Evolutionary conservation across 30 jellyfish, hydroid and myxozoan species (phyloP).

Genomic region (Catostylus mosaicus): DNA sequence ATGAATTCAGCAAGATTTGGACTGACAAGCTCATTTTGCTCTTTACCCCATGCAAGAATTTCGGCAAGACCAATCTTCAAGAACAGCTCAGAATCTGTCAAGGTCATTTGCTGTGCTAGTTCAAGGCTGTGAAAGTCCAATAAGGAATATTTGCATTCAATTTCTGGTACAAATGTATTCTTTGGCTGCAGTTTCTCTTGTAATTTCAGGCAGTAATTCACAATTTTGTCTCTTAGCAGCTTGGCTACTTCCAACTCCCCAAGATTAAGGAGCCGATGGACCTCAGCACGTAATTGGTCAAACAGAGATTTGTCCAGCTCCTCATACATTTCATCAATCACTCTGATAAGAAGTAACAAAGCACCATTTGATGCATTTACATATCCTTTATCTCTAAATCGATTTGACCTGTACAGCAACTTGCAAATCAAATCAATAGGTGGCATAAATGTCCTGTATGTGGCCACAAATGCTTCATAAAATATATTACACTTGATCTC

Average conservation of each 20-base stretch:
- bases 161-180: conserved; percentile 42
- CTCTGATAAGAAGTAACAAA: conserved; percentile 73
- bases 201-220: conserved; percentile 83
- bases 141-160: conserved; percentile 45
- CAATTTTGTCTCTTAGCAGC: conserved; percentile 87
- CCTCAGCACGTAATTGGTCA: conserved; percentile 95
- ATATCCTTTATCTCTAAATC: conserved; percentile 88
- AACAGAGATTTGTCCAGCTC: conserved; percentile 94
- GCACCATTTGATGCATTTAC: conserved; percentile 74
- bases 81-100: conserved; percentile 90
- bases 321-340: conserved; percentile 96
- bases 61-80: conserved; percentile 94
- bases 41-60: conserved; percentile 98
- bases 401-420: conserved; percentile 88
- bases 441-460: conserved; percentile 93
- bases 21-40: conserved; percentile 91
- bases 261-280: conserved; percentile 84
- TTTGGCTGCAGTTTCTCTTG: conserved; percentile 79
- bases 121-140: conserved; percentile 89
- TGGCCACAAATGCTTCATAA: conserved; percentile 95
- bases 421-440: conserved; percentile 92
- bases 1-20: conserved; percentile 95
- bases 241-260: conserved; percentile 92
- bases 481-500: conserved; percentile 56
- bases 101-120: conserved; percentile 95